phyloP scores from a whole-genome alignment of 2,797 vertebrate genomes.

The Protonibea diacanthus region DNA sequence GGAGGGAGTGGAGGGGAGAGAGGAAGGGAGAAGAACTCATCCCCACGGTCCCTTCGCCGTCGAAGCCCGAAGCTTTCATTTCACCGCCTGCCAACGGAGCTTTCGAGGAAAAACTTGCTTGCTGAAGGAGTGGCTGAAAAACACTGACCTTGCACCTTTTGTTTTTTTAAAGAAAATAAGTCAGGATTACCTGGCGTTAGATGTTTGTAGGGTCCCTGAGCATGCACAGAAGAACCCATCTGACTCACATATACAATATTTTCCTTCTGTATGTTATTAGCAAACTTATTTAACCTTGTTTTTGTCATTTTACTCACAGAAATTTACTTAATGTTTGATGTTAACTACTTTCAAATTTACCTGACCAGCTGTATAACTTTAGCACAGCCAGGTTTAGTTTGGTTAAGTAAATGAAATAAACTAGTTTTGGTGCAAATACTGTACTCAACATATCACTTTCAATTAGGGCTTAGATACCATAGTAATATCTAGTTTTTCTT shows the following conservation, averaged over 20 bases:
- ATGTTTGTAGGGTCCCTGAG: slow-evolving; percentile 75
- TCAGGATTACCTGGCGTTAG: slow-evolving; percentile 62
- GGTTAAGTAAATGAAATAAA: slow-evolving; percentile 47
- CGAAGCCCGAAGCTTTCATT: slow-evolving; percentile 52
- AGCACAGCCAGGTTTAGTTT: slow-evolving; percentile 57
- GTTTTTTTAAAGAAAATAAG: slow-evolving; percentile 41
- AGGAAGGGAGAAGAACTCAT: slow-evolving; percentile 34
- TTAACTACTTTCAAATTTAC: slow-evolving; percentile 54
- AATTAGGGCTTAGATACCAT: slow-evolving; percentile 60
- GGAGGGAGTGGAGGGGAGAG: slow-evolving; percentile 43
- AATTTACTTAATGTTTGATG: slow-evolving; percentile 71
- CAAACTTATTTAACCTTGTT: slow-evolving; percentile 72
- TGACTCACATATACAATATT: slow-evolving; percentile 60
- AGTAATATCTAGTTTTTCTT: slow-evolving; percentile 58
- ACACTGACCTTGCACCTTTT: slow-evolving; percentile 74
- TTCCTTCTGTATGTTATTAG: slow-evolving; percentile 72
- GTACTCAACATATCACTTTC: slow-evolving; percentile 70
- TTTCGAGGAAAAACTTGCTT: slow-evolving; percentile 48
- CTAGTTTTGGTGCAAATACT: slow-evolving; percentile 52
- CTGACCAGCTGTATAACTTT: slow-evolving; percentile 57
- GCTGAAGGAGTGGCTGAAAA: slow-evolving; percentile 57
- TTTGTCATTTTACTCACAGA: slow-evolving; percentile 61
- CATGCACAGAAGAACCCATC: slow-evolving; percentile 72
- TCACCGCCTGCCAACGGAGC: slow-evolving; percentile 53
- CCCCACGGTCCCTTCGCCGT: slow-evolving; percentile 45